Base-by-base conservation (phyloP, 1,140 invertebrate species). In the Drosophila elegans region DNA sequence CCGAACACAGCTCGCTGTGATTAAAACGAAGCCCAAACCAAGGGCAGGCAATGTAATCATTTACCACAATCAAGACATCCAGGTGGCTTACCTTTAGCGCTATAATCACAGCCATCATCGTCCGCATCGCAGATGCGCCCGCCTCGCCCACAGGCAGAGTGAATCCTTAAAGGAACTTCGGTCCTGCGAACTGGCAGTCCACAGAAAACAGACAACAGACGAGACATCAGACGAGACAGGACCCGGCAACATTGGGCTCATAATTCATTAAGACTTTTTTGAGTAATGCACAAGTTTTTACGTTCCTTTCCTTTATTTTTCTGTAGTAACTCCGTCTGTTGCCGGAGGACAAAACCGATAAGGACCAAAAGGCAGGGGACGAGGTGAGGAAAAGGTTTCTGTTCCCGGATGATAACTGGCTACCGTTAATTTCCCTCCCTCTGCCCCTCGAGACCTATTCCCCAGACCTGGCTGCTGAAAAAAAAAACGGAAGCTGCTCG, bases 251-350 rank as follows among this genome's bases (percentile, higher is more conserved):
- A 57, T 71, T 57, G 68, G 73, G 55, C 73, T 80, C 81, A 85
- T 85, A 85, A 85, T 85, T 85, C 81, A 85, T 85, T 85, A 85
- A 85, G 82, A 81, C 81, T 86, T 76, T 71, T 76, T 86, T 86
- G 78, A 85, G 81, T 85, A 86, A 85, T 85, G 79, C 81, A 85
- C 62, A 86, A 85, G 44, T 86, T 85, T 80, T 52, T 55, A 51
- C 59, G 53, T 71, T 74, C 32, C 64, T 46, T 68, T 51, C 39
- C 39, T 62, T 63, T 63, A 29, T 74, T 60, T 75, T 59, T 12
- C 32, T 27, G 34, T 9, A 73, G 62, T 62, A 80, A 42, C 67
- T 59, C 61, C 73, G 81, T 76, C 78, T 85, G 78, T 48, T 63
- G 81, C 82, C 81, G 75, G 81, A 63, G 79, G 73, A 84, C 80